Conservation (phyloP, 2,888 invertebrate species). For the Neoascia interrupta region DNA sequence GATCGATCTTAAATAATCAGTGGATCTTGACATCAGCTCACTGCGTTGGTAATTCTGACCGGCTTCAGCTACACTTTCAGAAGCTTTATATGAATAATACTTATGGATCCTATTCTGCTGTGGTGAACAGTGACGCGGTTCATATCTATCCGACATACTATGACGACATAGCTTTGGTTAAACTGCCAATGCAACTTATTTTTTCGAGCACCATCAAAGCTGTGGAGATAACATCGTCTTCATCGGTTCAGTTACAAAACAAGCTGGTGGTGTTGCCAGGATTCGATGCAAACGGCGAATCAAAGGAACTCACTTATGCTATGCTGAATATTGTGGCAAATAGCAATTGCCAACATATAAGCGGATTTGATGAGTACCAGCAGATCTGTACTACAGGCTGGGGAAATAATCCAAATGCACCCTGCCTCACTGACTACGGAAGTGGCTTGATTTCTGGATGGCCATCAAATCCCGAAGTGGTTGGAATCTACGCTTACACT, state of each 20-base stretch:
- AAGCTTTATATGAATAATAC: slow-evolving; percentile 1
- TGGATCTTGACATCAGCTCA: slow-evolving; percentile 54
- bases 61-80: slow-evolving; percentile 25
- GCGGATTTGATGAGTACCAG: slow-evolving; percentile 52
- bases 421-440: slow-evolving; percentile 38
- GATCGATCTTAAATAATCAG: slow-evolving; percentile 45
- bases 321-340: slow-evolving; percentile 41
- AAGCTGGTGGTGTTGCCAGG: slow-evolving; percentile 59
- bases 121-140: slow-evolving; percentile 19
- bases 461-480: slow-evolving; percentile 39
- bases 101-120: slow-evolving; percentile 13
- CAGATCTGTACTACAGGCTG: slow-evolving; percentile 47
- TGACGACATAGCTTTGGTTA: slow-evolving; percentile 62
- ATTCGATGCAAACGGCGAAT: background rate
- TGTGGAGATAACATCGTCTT: background rate
- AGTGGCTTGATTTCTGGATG: slow-evolving; percentile 49
- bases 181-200: slow-evolving; percentile 26
- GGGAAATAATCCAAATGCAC: slow-evolving; percentile 29
- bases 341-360: background rate
- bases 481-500: slow-evolving; percentile 39
- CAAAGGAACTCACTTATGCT: background rate
- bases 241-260: background rate
- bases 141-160: slow-evolving; percentile 52
- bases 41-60: slow-evolving; percentile 6
- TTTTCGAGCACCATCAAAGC: slow-evolving; percentile 25